Conservation (phyloP, 2,113 vertebrate genomes). For the Saccopteryx leptura region DNA sequence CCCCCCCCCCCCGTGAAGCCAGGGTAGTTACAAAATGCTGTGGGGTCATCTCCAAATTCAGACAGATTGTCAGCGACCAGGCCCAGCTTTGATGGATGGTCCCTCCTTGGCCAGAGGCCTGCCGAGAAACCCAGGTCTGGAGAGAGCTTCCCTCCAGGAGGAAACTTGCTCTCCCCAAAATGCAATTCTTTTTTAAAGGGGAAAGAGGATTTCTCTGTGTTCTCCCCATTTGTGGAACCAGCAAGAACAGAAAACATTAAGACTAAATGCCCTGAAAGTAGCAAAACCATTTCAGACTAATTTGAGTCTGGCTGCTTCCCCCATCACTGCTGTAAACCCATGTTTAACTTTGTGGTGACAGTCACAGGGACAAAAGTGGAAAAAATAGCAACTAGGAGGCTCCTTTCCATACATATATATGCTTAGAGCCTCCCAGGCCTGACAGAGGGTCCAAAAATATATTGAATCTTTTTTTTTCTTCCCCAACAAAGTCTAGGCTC, state of each 20-base stretch:
- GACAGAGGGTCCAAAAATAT: neutral
- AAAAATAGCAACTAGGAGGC: neutral
- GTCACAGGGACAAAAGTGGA: neutral
- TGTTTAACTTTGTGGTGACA: slow-evolving; percentile 14
- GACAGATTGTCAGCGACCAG: neutral
- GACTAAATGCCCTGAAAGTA: neutral
- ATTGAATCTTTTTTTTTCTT: neutral
- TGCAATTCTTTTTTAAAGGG: neutral
- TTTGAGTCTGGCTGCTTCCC: neutral
- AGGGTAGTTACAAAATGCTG: neutral
- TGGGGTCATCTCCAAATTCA: neutral
- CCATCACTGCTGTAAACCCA: neutral
- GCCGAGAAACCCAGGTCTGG: neutral
- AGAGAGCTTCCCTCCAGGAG: neutral
- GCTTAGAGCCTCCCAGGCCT: neutral
- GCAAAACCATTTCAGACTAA: neutral
- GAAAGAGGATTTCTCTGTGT: neutral
- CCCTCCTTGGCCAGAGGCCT: neutral
- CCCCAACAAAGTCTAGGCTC: neutral
- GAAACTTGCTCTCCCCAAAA: neutral
- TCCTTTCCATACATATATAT: too few species aligned
- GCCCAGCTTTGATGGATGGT: neutral
- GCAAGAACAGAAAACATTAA: neutral
- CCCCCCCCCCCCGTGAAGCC: neutral
- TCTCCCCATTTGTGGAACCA: neutral